These are phyloP conservation scores for Thecocarcelia acutangulata DNA, from an alignment of 2,888 invertebrate species.

Conservation along the genomic window DNA sequence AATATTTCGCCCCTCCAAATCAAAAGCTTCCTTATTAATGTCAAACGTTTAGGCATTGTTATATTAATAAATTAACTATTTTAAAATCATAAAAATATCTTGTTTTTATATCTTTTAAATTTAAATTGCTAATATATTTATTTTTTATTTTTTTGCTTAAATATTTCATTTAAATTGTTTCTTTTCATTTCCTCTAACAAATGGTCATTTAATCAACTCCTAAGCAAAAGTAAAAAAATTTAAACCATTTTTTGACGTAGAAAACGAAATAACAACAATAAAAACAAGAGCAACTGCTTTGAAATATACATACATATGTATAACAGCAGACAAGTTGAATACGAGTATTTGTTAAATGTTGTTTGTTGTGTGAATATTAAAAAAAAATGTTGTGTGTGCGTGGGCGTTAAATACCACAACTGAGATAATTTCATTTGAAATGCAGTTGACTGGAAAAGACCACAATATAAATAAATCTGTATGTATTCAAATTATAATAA, in stretches of 20 bases:
- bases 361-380: conserved; percentile 1
- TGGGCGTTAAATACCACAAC: conserved; percentile 67
- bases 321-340: conserved; percentile 19
- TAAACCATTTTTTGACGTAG: neutral
- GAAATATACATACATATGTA: too few relatives aligned
- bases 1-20: too few relatives aligned
- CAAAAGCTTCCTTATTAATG: neutral
- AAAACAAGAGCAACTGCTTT: conserved; percentile 9
- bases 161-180: conserved; percentile 35
- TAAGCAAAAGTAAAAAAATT: conserved; percentile 8
- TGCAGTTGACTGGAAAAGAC: conserved; percentile 53
- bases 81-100: conserved; percentile 49
- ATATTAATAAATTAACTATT: conserved; percentile 32
- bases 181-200: conserved; percentile 48
- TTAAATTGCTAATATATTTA: conserved; percentile 62
- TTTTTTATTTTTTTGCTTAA: conserved; percentile 41
- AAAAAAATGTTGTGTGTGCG: too few relatives aligned
- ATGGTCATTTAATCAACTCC: conserved; percentile 61
- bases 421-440: conserved; percentile 60
- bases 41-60: conserved; percentile 37
- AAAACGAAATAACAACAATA: conserved; percentile 5
- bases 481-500: conserved; percentile 45
- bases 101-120: conserved; percentile 40
- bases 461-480: conserved; percentile 47
- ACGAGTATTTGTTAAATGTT: conserved; percentile 10